phyloP scores from a whole-genome alignment of 2,113 vertebrate genomes.

The Haemorhous mexicanus region DNA sequence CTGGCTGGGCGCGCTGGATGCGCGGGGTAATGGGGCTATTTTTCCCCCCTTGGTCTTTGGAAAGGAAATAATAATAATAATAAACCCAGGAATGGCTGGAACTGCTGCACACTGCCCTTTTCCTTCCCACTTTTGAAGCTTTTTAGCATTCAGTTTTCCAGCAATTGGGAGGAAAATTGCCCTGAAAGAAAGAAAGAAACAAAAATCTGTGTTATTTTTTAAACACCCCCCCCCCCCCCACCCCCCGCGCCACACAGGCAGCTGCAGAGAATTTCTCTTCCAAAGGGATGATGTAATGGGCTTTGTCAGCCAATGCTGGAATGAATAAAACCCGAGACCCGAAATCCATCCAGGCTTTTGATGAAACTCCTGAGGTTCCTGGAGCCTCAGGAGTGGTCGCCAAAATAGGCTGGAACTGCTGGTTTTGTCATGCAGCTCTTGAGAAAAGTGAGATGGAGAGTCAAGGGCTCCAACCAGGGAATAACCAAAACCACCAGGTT shows the following conservation, averaged over 20 bases:
- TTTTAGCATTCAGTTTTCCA: not conserved
- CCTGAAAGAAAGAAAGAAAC: constrained; percentile 47
- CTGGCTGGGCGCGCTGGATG: not conserved
- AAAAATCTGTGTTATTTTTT: constrained; percentile 48
- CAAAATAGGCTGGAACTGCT: not conserved
- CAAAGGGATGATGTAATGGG: constrained; percentile 45
- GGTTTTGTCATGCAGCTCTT: not conserved
- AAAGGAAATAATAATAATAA: not conserved
- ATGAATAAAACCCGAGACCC: constrained; percentile 32
- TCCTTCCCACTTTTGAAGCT: not conserved
- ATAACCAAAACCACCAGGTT: not conserved
- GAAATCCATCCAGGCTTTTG: constrained; percentile 19
- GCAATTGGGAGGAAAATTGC: constrained; percentile 50
- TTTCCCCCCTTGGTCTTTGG: not conserved
- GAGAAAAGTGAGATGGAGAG: not conserved
- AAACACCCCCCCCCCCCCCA: not conserved
- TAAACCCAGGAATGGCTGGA: not conserved
- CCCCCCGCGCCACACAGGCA: constrained; percentile 7
- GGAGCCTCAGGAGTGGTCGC: not conserved
- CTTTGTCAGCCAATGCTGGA: constrained; percentile 50
- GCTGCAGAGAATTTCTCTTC: constrained; percentile 54
- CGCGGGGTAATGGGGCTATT: not conserved
- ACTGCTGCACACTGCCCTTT: not conserved
- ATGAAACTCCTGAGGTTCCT: constrained; percentile 3
- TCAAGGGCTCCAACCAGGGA: not conserved